A percentile compares a stretch with the other conserved stretches of the same genome.
Conservation (phyloP, 2,797 vertebrate species). For the Tokudaia muenninki region DNA sequence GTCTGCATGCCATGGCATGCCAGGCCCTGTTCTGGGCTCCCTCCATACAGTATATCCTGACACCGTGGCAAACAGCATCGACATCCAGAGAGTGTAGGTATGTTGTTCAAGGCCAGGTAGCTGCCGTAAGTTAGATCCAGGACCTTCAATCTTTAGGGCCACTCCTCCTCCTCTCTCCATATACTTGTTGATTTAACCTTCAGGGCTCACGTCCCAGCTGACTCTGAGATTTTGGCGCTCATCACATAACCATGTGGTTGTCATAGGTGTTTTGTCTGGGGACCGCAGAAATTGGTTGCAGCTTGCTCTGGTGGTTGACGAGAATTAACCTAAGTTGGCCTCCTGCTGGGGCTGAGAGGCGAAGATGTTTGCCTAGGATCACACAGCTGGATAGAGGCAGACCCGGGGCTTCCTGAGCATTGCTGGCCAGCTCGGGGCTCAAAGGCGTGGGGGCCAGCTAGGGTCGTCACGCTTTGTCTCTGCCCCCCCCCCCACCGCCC, state of each 20-base stretch:
- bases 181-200: background rate
- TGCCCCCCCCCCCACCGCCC: background rate
- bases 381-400: background rate
- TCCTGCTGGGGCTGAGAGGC: background rate
- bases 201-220: background rate
- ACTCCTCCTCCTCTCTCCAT: too few species aligned
- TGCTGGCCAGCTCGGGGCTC: accelerated
- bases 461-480: background rate
- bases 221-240: background rate
- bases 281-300: background rate
- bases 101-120: background rate
- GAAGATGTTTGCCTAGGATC: background rate
- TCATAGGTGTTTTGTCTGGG: background rate
- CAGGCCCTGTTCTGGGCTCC: background rate
- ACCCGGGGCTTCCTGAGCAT: background rate
- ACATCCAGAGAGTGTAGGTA: background rate
- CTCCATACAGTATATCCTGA: accelerated
- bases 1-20: accelerated
- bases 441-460: background rate
- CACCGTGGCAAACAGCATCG: background rate
- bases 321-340: background rate
- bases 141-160: background rate
- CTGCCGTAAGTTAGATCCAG: background rate
- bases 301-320: background rate
- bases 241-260: background rate